Evolutionary conservation across 2,797 vertebrate genomes (phyloP).

Genomic region (Poeciliopsis paucimaculata): DNA sequence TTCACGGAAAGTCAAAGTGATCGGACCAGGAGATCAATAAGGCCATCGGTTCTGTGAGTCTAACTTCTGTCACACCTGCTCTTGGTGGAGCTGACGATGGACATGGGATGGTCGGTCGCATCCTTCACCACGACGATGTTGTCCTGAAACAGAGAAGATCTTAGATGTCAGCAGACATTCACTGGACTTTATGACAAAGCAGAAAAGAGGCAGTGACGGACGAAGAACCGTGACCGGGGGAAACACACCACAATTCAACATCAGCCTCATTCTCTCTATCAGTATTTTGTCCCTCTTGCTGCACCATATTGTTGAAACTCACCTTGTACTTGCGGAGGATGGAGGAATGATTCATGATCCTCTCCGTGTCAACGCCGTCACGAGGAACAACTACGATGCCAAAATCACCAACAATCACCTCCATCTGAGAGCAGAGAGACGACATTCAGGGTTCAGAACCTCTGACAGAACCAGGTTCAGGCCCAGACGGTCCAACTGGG

Average conservation of each 20-base stretch:
- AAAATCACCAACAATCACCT: constrained; percentile 97
- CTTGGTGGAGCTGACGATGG: constrained; percentile 96
- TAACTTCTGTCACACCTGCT: constrained; percentile 86
- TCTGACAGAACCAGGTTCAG: not conserved
- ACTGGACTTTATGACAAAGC: not conserved
- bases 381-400: constrained; percentile 97
- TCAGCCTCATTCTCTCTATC: not conserved
- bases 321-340: constrained; percentile 97
- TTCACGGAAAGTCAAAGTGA: not conserved
- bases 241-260: not conserved
- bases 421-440: constrained; percentile 85
- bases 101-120: constrained; percentile 91
- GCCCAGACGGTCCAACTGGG: not conserved
- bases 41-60: not conserved
- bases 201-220: not conserved
- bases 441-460: not conserved
- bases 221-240: not conserved
- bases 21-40: not conserved
- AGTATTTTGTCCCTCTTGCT: not conserved
- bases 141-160: constrained; percentile 79
- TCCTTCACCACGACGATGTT: constrained; percentile 94
- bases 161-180: not conserved
- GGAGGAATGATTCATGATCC: constrained; percentile 97
- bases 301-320: not conserved
- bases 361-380: constrained; percentile 91